Evolutionary conservation across 2,113 vertebrate genomes (phyloP), one percentile per base, ranked within the genome.

Genomic region (Prionailurus viverrinus): DNA sequence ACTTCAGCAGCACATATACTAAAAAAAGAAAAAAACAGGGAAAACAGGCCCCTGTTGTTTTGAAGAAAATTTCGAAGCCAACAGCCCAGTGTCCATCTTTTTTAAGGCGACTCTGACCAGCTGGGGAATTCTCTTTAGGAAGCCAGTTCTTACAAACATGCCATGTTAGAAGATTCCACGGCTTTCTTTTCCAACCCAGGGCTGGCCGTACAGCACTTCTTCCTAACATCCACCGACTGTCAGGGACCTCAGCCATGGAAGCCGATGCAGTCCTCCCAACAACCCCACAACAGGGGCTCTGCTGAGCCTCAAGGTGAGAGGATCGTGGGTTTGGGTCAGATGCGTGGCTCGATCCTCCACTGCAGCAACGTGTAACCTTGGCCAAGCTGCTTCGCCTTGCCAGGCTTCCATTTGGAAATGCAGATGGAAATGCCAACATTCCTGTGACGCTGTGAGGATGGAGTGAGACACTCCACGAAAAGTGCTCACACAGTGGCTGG

Each of bases 281-380:
- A 23, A 0, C 3, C n/a, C 36, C 41, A 39, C 29, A 4, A 4
- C 15, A 4, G 21, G 23, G 71, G 23, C 48, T 11, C 87, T 31
- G 45, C 39, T 27, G n/a, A 21, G 9, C 58, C 16, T 45, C 10
- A 33, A 45, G n/a, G 14, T 27, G 65, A 92, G 65, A 92, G 79
- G 39, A 7, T 15, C 1, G 0, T 13, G 9, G 39, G 29, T 48
- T 6, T 14, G 79, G 48, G 14, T 71, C 78, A 58, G 51, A 73
- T 4, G n/a, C 14, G 1, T 0, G 1, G 48, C 19, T 69, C 78
- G 25, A 5, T 5, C 33, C 74, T 65, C 19, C 16, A 3, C 19
- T 4, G 48, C 5, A 4, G 19, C 76, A 53, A 39, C 61, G 3
- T 23, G 14, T 31, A 21, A 31, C 33, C 89, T 6, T 5, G 36